These are phyloP conservation scores for Antigone vipio DNA, from an alignment of 2,113 vertebrate genomes.

Conservation along the genomic window DNA sequence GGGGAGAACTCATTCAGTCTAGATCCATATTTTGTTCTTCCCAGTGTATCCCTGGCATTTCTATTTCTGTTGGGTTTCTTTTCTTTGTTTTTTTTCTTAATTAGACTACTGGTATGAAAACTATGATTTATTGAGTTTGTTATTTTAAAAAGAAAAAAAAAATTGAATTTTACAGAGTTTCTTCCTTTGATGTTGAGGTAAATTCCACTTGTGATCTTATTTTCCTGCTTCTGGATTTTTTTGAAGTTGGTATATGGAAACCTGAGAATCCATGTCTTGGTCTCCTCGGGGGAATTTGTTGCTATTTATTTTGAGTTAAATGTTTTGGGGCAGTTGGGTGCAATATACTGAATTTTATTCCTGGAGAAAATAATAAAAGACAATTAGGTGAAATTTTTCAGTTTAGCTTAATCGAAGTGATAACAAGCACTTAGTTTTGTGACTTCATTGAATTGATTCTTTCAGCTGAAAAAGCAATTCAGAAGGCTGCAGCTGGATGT, in stretches of 20 bases:
- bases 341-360: not conserved
- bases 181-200: not conserved
- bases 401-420: not conserved
- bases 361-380: not conserved
- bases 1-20: not conserved
- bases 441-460: not conserved
- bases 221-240: not conserved
- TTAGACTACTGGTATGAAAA: not conserved
- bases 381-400: not conserved
- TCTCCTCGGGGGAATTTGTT: not conserved
- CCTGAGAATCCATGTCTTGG: not conserved
- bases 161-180: not conserved
- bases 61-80: not conserved
- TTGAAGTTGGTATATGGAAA: not conserved
- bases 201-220: not conserved
- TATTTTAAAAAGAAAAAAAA: not conserved
- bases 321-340: not conserved
- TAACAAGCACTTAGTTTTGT: slow-evolving; percentile 16
- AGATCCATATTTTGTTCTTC: not conserved
- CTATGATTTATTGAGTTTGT: not conserved
- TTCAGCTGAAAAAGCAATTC: slow-evolving; percentile 16
- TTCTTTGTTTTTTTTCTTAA: not conserved
- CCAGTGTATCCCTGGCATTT: not conserved
- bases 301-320: not conserved
- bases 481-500: slow-evolving; percentile 26